Percentiles rank a stretch among this genome's conserved stretches.
These are phyloP conservation scores for Heterodera schachtii DNA, from an alignment of 1,140 invertebrate genomes.

Conservation along the genomic window DNA sequence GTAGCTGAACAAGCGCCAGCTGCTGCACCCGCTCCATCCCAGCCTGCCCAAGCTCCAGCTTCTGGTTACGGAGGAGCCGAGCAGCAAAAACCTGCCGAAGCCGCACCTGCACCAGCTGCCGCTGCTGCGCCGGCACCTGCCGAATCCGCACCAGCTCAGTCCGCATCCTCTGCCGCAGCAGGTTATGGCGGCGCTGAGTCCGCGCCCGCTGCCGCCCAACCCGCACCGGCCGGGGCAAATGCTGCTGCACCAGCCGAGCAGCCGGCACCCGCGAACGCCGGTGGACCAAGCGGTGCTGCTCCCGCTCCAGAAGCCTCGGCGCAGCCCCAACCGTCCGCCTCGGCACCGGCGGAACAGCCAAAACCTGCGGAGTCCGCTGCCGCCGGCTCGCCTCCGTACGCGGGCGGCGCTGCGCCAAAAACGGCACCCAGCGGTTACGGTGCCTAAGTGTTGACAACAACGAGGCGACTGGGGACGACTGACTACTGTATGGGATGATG, in stretches of 20 bases:
- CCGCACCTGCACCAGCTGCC: constrained; percentile 10
- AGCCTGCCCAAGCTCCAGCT: not conserved
- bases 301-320: not conserved
- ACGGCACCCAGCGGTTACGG: constrained; percentile 5
- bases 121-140: constrained; percentile 16
- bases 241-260: constrained; percentile 7
- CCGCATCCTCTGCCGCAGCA: too few relatives aligned
- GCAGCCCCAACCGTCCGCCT: not conserved
- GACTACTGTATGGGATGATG: not conserved
- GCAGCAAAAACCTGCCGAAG: constrained; percentile 2
- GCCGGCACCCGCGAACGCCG: not conserved
- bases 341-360: not conserved
- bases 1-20: not conserved
- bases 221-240: not conserved
- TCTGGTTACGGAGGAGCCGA: constrained; percentile 6
- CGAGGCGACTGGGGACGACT: not conserved
- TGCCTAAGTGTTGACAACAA: not conserved
- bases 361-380: not conserved
- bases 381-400: not conserved
- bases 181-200: too few relatives aligned
- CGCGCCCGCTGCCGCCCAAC: not conserved
- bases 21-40: not conserved
- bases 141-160: not conserved
- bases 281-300: not conserved
- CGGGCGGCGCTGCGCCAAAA: constrained; percentile 4